A percentile compares a stretch with the other conserved stretches of the same genome.
Evolutionary conservation across 2,888 invertebrate genomes (phyloP).

Genomic region (Tupiocoris notatus): DNA sequence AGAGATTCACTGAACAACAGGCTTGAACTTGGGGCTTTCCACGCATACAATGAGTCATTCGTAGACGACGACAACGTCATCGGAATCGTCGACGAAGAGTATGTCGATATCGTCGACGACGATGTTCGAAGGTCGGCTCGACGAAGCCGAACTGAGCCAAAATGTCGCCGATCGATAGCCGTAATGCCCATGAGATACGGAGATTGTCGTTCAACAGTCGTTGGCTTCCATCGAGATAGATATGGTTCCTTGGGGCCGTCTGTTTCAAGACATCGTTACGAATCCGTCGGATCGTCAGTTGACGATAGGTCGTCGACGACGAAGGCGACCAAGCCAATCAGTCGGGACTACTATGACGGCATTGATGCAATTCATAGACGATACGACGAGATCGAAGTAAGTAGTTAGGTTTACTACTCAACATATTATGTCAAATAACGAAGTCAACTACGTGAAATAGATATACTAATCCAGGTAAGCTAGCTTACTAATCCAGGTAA

Average conservation of each 20-base stretch:
- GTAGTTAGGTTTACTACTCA: no score
- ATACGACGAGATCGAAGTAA: constrained; percentile 34
- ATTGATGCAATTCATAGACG: constrained; percentile 15
- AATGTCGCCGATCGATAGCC: constrained; percentile 43
- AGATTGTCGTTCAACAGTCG: constrained; percentile 2
- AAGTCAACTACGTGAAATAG: no score
- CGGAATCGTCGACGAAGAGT: constrained; percentile 26
- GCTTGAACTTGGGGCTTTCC: constrained; percentile 39
- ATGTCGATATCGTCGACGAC: constrained; percentile 33
- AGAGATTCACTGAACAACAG: constrained; percentile 33
- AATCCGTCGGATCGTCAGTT: constrained; percentile 12
- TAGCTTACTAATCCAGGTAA: no score
- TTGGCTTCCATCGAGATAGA: constrained; percentile 33
- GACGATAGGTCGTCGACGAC: constrained; percentile 13
- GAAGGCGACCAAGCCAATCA: background rate
- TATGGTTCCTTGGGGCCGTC: constrained; percentile 25
- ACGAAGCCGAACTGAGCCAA: constrained; percentile 1
- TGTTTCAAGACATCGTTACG: constrained; percentile 12
- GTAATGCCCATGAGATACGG: constrained; percentile 5
- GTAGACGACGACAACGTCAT: constrained; percentile 41
- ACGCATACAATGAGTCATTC: constrained; percentile 44
- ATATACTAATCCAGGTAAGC: no score
- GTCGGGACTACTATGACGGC: background rate
- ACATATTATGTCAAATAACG: no score
- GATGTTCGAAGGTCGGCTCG: background rate